Evolutionary conservation across 2,797 vertebrate species (phyloP), one percentile per base, ranked within the genome.

Genomic region (Ctenopoma kingsleyae): DNA sequence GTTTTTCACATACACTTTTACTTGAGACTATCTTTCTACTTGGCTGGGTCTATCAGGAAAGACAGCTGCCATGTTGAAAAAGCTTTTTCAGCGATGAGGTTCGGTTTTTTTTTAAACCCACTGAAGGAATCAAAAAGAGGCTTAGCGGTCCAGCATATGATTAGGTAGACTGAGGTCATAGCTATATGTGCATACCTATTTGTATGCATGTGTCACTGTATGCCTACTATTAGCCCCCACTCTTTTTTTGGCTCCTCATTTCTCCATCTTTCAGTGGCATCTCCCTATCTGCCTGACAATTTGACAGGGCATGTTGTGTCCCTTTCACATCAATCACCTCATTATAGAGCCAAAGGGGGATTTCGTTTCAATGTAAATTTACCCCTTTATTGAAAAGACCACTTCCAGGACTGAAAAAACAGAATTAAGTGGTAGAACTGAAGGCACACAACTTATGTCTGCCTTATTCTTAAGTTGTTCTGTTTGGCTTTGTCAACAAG

Each of bases 61-160:
- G 85, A 89, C 84, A 88, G 86, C 85, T 89, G 81, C 81, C 82
- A 81, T 87, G 74, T 81, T 82, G 73, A 67, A 84, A 85, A 86
- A 88, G 87, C 84, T 88, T 86, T 89, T 75, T 81, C 65, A 51
- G 80, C 83, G 76, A 90, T 83, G 76, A 82, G 62, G 23, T 79
- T 62, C 19, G n/a, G n/a, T 56, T 49, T 55, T 69, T 60, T 20
- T 36, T 67, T 50, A 63, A 80, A 77, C 47, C 27, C 43, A 67
- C 52, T 46, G 44, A 82, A 78, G 68, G 64, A 81, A 79, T 83
- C 56, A 83, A 59, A 78, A 75, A 57, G 59, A 78, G 58, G 41
- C 64, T 56, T 71, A 36, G 73, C 63, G 62, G 65, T 65, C 43
- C 51, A 19, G 22, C 41, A 63, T 63, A 72, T 68, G 64, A 80